Evolutionary conservation across 2,888 invertebrate species (phyloP).

Genomic region (Callyntrura sp.): DNA sequence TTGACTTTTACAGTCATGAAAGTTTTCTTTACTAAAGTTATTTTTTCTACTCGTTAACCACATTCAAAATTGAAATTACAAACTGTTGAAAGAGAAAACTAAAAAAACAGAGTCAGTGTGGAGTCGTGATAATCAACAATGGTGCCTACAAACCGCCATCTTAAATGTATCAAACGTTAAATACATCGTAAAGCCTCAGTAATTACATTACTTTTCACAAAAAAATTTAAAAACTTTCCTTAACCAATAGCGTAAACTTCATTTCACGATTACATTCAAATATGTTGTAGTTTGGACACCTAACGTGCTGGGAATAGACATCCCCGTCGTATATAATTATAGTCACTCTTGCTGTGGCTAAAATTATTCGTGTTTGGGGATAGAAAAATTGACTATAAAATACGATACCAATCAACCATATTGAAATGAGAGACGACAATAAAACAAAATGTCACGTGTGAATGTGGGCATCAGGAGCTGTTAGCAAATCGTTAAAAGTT

Average conservation of each 20-base stretch:
- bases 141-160: background rate
- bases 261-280: too few species aligned
- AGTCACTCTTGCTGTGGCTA: background rate
- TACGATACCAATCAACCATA: too few species aligned
- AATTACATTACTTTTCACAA: conserved; percentile 25
- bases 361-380: background rate
- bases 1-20: conserved; percentile 10
- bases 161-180: background rate
- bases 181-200: background rate
- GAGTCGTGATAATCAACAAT: conserved; percentile 4
- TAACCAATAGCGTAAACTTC: background rate
- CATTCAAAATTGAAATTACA: conserved; percentile 6
- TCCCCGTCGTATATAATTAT: too few species aligned
- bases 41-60: background rate
- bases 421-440: too few species aligned
- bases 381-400: too few species aligned
- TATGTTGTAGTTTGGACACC: too few species aligned
- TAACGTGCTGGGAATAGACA: too few species aligned
- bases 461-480: background rate
- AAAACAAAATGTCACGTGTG: conserved; percentile 36
- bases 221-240: too few species aligned
- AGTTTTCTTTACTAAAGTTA: background rate
- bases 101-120: background rate
- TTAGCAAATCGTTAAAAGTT: background rate
- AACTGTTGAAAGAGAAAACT: conserved; percentile 24